Evolutionary conservation across 2,888 invertebrate genomes (phyloP).

Genomic region (Peribatodes rhomboidaria): DNA sequence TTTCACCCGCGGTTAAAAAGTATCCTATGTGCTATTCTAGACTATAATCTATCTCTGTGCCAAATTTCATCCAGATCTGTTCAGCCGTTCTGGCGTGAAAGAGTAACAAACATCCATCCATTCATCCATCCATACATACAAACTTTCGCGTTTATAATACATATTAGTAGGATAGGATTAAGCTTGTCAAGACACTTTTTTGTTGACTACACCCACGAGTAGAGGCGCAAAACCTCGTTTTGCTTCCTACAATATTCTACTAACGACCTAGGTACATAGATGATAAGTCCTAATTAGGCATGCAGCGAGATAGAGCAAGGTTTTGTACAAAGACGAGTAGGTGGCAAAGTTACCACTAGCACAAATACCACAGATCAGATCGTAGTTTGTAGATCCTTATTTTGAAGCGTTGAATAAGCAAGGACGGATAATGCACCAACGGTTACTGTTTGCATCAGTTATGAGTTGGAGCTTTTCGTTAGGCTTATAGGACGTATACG

Average conservation of each 20-base stretch:
- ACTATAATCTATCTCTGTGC: no score
- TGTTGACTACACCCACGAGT: not conserved
- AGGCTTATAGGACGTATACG: no score
- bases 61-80: no score
- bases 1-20: no score
- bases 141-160: no score
- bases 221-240: constrained; percentile 8
- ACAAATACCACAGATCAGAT: not conserved
- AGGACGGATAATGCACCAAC: not conserved
- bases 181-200: not conserved
- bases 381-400: not conserved
- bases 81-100: no score
- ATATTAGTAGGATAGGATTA: no score
- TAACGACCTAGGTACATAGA: constrained; percentile 10
- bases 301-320: constrained; percentile 26
- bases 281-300: constrained; percentile 29
- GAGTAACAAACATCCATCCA: no score
- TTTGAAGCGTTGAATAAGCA: not conserved
- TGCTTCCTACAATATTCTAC: constrained; percentile 8
- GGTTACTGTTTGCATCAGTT: no score
- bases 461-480: no score
- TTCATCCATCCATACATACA: no score
- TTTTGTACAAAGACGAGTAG: constrained; percentile 8
- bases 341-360: not conserved
- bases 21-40: no score